These are phyloP conservation scores for Mionectes olivaceus DNA, from an alignment of 2,797 vertebrate species.

Conservation along the genomic window DNA sequence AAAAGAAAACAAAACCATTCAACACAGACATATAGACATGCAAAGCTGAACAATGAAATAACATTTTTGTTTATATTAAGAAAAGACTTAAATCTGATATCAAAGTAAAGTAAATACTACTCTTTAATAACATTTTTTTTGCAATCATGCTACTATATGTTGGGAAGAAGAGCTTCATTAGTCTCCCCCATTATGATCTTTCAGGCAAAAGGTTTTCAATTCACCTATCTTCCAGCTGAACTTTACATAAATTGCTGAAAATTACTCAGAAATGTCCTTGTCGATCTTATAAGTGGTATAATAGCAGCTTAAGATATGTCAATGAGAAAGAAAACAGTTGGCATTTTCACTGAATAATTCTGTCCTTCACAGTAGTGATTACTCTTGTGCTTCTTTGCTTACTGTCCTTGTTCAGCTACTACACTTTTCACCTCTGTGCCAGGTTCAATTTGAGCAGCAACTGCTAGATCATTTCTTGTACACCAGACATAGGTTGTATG, in stretches of 20 bases:
- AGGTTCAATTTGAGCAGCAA: not conserved
- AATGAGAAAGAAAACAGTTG: not conserved
- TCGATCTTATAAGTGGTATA: not conserved
- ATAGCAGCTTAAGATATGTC: not conserved
- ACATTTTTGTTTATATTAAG: not conserved
- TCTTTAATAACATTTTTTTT: not conserved
- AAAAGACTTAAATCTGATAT: not conserved
- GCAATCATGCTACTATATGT: not conserved
- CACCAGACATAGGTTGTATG: not conserved
- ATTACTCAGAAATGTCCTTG: not conserved
- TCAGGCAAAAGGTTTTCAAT: not conserved
- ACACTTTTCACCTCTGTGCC: not conserved
- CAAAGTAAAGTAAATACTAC: not conserved
- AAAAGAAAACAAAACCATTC: not conserved
- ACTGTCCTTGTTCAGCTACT: not conserved
- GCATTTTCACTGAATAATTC: constrained; percentile 21
- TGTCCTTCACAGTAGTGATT: not conserved
- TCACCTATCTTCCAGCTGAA: not conserved
- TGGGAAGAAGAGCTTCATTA: not conserved
- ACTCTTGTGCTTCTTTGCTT: not conserved
- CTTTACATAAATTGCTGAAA: not conserved
- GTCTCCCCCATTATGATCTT: not conserved
- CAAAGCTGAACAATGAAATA: not conserved
- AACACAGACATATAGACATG: not conserved
- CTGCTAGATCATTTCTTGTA: not conserved